Evolutionary conservation across 1,140 invertebrate species (phyloP).

Genomic region (Zaprionus lachaisei): DNA sequence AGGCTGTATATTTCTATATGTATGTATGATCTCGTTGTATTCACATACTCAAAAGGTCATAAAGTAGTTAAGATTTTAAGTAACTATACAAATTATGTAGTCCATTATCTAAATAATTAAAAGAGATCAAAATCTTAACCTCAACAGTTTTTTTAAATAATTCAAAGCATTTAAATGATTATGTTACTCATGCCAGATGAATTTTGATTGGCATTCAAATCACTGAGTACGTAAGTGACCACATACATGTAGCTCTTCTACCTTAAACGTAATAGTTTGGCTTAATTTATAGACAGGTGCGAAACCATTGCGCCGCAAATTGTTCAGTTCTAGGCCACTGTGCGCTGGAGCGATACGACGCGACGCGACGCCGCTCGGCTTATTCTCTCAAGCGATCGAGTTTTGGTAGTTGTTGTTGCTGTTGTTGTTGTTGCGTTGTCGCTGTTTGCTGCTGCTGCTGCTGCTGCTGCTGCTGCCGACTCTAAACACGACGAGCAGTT

Average conservation of each 20-base stretch:
- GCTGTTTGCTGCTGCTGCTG: not conserved
- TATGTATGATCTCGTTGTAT: too few relatives aligned
- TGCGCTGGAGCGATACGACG: conserved; percentile 38
- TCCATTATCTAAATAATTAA: not conserved
- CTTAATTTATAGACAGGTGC: conserved; percentile 8
- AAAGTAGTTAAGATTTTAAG: too few relatives aligned
- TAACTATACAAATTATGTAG: not conserved
- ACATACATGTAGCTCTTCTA: not conserved
- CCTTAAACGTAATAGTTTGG: not conserved
- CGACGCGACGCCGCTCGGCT: conserved; percentile 45
- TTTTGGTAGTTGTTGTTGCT: conserved; percentile 53
- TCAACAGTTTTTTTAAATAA: not conserved
- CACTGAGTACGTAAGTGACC: not conserved
- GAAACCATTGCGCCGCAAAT: not conserved
- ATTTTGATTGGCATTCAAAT: not conserved
- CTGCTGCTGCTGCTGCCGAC: not conserved
- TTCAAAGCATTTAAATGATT: not conserved
- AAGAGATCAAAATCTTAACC: not conserved
- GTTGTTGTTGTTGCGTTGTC: not conserved
- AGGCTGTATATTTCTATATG: too few relatives aligned
- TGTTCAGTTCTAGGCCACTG: conserved; percentile 36
- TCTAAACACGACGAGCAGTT: conserved; percentile 44
- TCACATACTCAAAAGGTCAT: too few relatives aligned
- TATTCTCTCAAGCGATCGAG: conserved; percentile 75
- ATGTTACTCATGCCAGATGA: not conserved